Percentiles rank a stretch among this genome's conserved stretches.
Conservation (phyloP, 2,797 vertebrate genomes). For the Pangasius macronema region DNA sequence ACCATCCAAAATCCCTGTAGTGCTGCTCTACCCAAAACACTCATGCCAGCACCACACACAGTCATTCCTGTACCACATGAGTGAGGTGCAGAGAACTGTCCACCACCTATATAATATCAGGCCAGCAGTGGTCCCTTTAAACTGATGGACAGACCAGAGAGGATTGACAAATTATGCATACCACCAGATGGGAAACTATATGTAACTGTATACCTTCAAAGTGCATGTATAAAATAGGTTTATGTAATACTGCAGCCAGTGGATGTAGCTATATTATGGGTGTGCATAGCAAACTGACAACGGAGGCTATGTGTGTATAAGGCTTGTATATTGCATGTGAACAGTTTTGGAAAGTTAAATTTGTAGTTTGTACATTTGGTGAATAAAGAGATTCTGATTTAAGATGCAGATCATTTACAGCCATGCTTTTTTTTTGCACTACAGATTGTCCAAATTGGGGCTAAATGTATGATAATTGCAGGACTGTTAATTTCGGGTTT, state of each 20-base stretch:
- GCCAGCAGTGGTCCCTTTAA: not conserved
- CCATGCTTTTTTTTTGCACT: constrained; percentile 39
- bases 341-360: not conserved
- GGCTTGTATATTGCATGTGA: not conserved
- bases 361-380: not conserved
- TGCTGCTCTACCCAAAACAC: not conserved
- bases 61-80: not conserved
- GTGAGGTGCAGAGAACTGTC: not conserved
- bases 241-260: not conserved
- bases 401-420: constrained; percentile 27
- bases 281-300: not conserved
- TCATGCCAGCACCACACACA: not conserved
- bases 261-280: not conserved
- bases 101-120: not conserved
- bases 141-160: not conserved
- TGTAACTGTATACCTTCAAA: not conserved
- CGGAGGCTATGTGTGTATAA: not conserved
- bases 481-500: constrained; percentile 88
- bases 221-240: not conserved
- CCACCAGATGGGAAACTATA: not conserved
- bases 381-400: not conserved
- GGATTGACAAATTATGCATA: not conserved
- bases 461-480: constrained; percentile 91
- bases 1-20: not conserved
- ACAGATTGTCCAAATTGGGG: constrained; percentile 92